phyloP scores from a whole-genome alignment of 2,113 vertebrate species.

The Stigmatopora argus region DNA sequence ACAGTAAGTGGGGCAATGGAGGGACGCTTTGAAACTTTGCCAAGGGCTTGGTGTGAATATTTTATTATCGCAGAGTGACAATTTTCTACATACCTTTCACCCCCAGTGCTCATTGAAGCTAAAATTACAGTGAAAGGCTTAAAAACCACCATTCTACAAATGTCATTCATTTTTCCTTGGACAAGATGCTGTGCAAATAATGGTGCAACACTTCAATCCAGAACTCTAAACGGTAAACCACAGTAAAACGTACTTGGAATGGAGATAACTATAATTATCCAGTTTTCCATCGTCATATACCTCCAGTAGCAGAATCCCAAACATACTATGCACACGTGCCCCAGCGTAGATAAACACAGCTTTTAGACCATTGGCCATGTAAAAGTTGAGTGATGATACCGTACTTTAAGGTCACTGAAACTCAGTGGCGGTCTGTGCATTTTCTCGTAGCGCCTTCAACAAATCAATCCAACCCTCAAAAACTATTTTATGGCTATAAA shows the following conservation, averaged over 20 bases:
- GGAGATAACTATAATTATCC: constrained; percentile 67
- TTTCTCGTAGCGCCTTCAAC: too few species aligned
- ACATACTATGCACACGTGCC: constrained; percentile 47
- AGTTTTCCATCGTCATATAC: constrained; percentile 60
- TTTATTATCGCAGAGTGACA: constrained; percentile 60
- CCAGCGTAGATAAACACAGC: constrained; percentile 55
- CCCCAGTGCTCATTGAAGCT: constrained; percentile 61
- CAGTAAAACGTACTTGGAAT: constrained; percentile 62
- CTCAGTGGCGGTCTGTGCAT: too few species aligned
- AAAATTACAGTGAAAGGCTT: constrained; percentile 67
- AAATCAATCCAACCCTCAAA: too few species aligned
- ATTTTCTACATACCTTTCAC: constrained; percentile 63
- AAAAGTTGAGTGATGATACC: neutral
- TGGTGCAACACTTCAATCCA: constrained; percentile 42
- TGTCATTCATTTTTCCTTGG: constrained; percentile 35
- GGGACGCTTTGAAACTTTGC: constrained; percentile 39
- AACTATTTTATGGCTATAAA: too few species aligned
- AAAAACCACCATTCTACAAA: constrained; percentile 50
- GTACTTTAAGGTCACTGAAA: neutral
- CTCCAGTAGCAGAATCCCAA: constrained; percentile 52
- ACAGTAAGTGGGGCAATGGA: constrained; percentile 25
- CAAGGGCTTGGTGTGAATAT: constrained; percentile 49
- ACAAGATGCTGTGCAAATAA: constrained; percentile 16
- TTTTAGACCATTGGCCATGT: constrained; percentile 13
- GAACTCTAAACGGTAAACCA: constrained; percentile 26